Conservation (phyloP, 1,140 invertebrate genomes). For the Oryzaephilus surinamensis region DNA sequence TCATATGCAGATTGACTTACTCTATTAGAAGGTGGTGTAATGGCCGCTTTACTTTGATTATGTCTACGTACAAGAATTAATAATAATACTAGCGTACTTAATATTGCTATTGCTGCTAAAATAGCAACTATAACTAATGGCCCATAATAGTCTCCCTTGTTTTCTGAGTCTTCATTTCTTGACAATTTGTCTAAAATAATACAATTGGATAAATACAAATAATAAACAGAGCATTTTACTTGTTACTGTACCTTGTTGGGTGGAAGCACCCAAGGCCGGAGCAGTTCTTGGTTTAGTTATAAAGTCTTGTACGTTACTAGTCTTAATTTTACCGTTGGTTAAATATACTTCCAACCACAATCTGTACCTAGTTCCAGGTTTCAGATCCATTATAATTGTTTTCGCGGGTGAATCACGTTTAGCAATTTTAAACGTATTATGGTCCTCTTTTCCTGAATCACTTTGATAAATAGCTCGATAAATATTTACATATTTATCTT, state of each 20-base stretch:
- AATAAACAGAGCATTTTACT: neutral
- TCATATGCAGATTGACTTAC: constrained; percentile 75
- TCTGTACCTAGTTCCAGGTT: constrained; percentile 71
- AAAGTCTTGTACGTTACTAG: constrained; percentile 78
- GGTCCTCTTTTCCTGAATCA: constrained; percentile 62
- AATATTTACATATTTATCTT: constrained; percentile 85
- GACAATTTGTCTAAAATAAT: constrained; percentile 49
- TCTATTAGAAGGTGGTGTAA: constrained; percentile 53
- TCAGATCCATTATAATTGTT: constrained; percentile 57
- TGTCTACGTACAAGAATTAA: constrained; percentile 69
- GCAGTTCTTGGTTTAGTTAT: constrained; percentile 65
- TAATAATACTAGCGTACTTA: constrained; percentile 67
- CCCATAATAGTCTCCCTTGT: constrained; percentile 69
- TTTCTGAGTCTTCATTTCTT: constrained; percentile 37
- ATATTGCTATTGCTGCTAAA: constrained; percentile 69
- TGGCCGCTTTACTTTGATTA: constrained; percentile 52
- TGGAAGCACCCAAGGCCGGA: constrained; percentile 42
- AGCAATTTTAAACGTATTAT: constrained; percentile 72
- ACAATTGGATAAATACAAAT: constrained; percentile 3
- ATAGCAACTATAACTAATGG: constrained; percentile 78
- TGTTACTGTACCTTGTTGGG: constrained; percentile 38
- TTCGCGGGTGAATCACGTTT: constrained; percentile 64
- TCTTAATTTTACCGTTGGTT: constrained; percentile 79
- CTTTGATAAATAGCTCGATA: constrained; percentile 75
- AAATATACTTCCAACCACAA: constrained; percentile 80